These are phyloP conservation scores for Plebejus anna DNA, from an alignment of 2,888 invertebrate species.

Conservation along the genomic window DNA sequence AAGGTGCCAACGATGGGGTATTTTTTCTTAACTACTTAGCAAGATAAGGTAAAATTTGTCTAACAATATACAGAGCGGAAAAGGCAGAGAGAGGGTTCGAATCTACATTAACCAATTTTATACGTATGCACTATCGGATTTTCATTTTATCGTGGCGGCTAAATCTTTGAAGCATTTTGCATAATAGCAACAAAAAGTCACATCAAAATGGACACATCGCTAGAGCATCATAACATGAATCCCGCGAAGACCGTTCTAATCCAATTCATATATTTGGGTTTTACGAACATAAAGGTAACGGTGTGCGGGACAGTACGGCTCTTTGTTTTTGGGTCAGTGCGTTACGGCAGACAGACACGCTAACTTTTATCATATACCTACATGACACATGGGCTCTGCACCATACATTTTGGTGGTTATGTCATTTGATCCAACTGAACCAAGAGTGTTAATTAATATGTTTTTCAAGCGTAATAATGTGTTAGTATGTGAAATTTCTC, in stretches of 20 bases:
- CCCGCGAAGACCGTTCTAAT: conserved; percentile 13
- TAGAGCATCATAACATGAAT: background rate
- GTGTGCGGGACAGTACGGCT: background rate
- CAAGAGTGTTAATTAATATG: background rate
- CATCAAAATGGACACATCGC: background rate
- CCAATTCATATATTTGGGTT: conserved; percentile 13
- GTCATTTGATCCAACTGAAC: background rate
- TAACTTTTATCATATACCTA: conserved; percentile 20
- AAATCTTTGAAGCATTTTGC: background rate
- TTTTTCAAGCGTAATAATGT: no score
- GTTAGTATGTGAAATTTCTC: no score
- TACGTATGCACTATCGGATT: no score
- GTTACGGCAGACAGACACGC: conserved; percentile 24
- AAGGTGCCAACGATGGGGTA: no score
- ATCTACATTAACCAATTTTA: no score
- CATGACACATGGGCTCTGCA: background rate
- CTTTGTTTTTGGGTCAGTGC: conserved; percentile 26
- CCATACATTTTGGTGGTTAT: background rate
- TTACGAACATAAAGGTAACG: conserved; percentile 25
- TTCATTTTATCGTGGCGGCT: background rate
- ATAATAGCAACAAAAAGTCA: background rate
- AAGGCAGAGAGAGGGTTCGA: no score
- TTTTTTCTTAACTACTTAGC: no score
- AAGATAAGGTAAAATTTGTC: no score
- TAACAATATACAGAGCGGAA: no score